Evolutionary conservation across 1,140 invertebrate species (phyloP).

Genomic region (Hyles euphorbiae): DNA sequence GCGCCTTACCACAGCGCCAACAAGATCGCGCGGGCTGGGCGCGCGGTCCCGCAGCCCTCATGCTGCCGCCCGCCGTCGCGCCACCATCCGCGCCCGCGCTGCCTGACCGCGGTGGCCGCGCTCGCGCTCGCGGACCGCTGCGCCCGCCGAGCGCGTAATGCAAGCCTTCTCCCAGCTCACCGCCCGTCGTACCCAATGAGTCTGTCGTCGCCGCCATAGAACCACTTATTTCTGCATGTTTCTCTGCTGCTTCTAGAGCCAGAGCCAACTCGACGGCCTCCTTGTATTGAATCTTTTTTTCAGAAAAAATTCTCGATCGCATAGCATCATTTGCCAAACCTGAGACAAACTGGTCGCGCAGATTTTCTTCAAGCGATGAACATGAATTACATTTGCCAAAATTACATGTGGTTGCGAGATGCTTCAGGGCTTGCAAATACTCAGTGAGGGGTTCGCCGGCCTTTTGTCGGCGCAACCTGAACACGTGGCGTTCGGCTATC

Average conservation of each 20-base stretch:
- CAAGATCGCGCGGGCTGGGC: background rate
- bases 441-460: slow-evolving; percentile 11
- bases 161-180: background rate
- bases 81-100: too few relatives aligned
- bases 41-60: too few relatives aligned
- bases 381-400: slow-evolving; percentile 5
- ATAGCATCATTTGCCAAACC: too few relatives aligned
- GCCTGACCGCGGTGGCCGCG: background rate
- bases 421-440: slow-evolving; percentile 4
- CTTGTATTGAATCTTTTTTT: too few relatives aligned
- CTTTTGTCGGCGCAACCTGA: slow-evolving; percentile 15
- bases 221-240: slow-evolving; percentile 24
- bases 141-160: background rate
- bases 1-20: slow-evolving; percentile 6
- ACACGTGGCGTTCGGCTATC: slow-evolving; percentile 13
- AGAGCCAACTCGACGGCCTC: too few relatives aligned
- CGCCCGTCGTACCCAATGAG: slow-evolving; percentile 6
- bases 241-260: slow-evolving; percentile 28
- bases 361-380: background rate
- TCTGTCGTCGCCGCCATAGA: slow-evolving; percentile 3
- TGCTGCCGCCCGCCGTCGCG: background rate
- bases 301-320: too few relatives aligned
- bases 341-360: too few relatives aligned
- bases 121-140: background rate
- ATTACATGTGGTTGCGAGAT: slow-evolving; percentile 17